These are phyloP conservation scores for Pseudomyrmex gracilis DNA, from an alignment of 1,140 invertebrate species.

Conservation along the genomic window DNA sequence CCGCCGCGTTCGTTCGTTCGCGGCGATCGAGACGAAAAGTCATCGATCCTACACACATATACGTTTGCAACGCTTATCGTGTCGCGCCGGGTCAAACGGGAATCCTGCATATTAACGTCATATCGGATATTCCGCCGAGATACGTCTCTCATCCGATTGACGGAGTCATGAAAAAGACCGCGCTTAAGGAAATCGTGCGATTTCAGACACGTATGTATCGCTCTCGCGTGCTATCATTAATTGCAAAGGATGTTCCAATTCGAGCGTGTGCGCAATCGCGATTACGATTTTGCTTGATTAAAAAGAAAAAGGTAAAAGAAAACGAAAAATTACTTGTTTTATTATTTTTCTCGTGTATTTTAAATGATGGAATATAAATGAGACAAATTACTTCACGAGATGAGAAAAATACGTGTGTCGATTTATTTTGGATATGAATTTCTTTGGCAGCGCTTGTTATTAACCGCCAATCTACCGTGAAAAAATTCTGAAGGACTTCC, in stretches of 20 bases:
- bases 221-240: slow-evolving; percentile 5
- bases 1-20: slow-evolving; percentile 41
- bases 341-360: too few relatives aligned
- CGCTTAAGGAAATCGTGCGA: slow-evolving; percentile 31
- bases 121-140: slow-evolving; percentile 58
- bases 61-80: slow-evolving; percentile 46
- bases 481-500: neutral
- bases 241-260: slow-evolving; percentile 24
- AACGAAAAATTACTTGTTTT: too few relatives aligned
- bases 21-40: slow-evolving; percentile 70
- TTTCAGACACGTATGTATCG: slow-evolving; percentile 5
- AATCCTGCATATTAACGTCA: slow-evolving; percentile 55
- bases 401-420: neutral
- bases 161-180: slow-evolving; percentile 33
- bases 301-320: too few relatives aligned
- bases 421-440: neutral
- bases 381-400: slow-evolving; percentile 1
- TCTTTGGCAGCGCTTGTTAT: too few relatives aligned
- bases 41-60: slow-evolving; percentile 62
- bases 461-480: neutral
- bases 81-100: slow-evolving; percentile 47
- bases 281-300: too few relatives aligned
- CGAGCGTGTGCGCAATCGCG: neutral
- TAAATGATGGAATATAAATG: neutral
- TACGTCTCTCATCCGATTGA: slow-evolving; percentile 43